Evolutionary conservation across 2,113 vertebrate species (phyloP), one percentile per base, ranked within the genome.

Genomic region (Cephalopholis sonnerati): DNA sequence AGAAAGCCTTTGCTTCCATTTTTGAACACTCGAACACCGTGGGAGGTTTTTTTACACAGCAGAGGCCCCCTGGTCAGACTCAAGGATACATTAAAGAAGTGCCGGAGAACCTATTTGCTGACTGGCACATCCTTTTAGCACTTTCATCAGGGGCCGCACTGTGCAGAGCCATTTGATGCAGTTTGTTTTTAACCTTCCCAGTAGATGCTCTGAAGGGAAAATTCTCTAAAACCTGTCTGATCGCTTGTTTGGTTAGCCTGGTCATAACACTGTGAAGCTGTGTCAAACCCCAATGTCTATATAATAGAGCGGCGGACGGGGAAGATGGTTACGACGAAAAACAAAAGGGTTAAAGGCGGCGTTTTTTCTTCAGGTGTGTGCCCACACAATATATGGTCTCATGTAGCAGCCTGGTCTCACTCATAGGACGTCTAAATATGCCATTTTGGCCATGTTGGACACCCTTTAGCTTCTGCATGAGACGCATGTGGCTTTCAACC

Each of bases 101-200:
- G 70, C 66, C 62, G 78, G 64, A 79, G 79, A 79, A 83, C 58
- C 83, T 84, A 67, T 87, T 87, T 89, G 78, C 83, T 91, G 89
- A 92, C 86, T 89, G 90, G 86, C 87, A 88, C 83, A 81, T 90
- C 84, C 79, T 88, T 89, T 86, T 63, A 89, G 83, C 74, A 55
- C 87, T 90, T 90, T 89, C 70, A 87, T 90, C 78, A 79, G 63
- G 44, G 66, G 36, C 65, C 63, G 66, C 61, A 63, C 76, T 81
- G 65, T 44, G 74, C 76, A 24, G 12, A 85, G 83, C 72, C 79
- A 87, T 87, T 84, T 86, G 82, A 86, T 72, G 87, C 62, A 36
- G 81, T 85, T 89, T 84, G 87, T 89, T 87, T 92, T 84, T 82
- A 84, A 84, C 84, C 69, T 39, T 77, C 78, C 36, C 78, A 44